Evolutionary conservation across 2,888 invertebrate species (phyloP), one percentile per base, ranked within the genome.

Genomic region (Parnassius glacialis): DNA sequence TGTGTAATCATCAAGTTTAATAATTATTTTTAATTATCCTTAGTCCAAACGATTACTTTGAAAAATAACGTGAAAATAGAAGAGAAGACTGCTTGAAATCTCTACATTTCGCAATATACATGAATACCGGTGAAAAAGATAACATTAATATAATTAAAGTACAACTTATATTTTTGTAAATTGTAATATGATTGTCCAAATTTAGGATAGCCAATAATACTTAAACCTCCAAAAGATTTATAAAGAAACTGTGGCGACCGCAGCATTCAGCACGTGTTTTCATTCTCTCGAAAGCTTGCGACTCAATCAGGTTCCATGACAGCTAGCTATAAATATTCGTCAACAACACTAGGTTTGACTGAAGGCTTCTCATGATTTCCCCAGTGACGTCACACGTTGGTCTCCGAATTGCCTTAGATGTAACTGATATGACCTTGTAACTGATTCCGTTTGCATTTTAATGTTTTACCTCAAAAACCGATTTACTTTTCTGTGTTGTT

Each of bases 251-350:
- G 44, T 34, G 25, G 45, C 34, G 9, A 2, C 43, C 44, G 16
- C 9, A 52, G 47, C 44, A 44, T 11, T 41, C 48, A 12, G 48
- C 59, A 59, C 52, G 50, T 57, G 34, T 34, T 25, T 45, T 51
- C 52, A 56, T 55, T 59, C 59, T 58, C 47, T 54, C 51, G 42
- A 57, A 59, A 62, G 57, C 64, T 60, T 63, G 67, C 62, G 65
- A 65, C 59, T 65, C 58, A 55, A 52, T 64, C 64, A 50, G 57
- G 56, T 63, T 68, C 68, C 66, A 41, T 66, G 72, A 72, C 71
- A 66, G 65, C 63, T 68, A 72, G 74, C 83, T 80, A 85, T 87
- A 86, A 87, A 87, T 86, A 76, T 74, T 70, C 77, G 79, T 83
- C 82, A 74, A 73, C 74, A 76, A 70, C 76, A 70, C 73, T 73